Evolutionary conservation across 1,140 invertebrate species (phyloP).

Genomic region (Drosophila pandora): DNA sequence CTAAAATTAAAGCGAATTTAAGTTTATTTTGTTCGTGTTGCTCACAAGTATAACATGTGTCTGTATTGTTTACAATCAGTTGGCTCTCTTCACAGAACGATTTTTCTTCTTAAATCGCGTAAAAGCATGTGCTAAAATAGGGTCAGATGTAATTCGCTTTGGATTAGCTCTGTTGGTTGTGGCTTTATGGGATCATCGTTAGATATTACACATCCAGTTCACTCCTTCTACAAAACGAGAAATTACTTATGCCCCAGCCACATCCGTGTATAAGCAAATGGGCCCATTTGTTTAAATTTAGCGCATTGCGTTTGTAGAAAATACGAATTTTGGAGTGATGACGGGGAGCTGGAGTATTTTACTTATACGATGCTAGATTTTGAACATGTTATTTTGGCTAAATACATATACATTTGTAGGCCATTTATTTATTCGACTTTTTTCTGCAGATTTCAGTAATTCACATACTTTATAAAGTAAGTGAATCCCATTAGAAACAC

Average conservation of each 20-base stretch:
- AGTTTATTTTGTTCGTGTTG: conserved; percentile 34
- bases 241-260: not conserved
- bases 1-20: conserved; percentile 27
- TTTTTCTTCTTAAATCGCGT: conserved; percentile 18
- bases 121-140: conserved; percentile 27
- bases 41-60: conserved; percentile 15
- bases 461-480: no score
- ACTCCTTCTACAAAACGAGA: conserved; percentile 12
- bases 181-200: conserved; percentile 5
- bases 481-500: no score
- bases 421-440: no score
- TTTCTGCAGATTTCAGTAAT: no score
- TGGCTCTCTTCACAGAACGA: not conserved
- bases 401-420: not conserved
- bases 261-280: conserved; percentile 47
- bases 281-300: conserved; percentile 69
- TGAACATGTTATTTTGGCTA: not conserved
- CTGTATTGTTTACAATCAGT: conserved; percentile 37
- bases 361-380: conserved; percentile 8
- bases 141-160: conserved; percentile 18
- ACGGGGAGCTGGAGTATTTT: conserved; percentile 5
- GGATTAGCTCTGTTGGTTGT: not conserved
- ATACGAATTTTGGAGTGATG: conserved; percentile 37
- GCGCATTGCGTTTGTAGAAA: conserved; percentile 72
- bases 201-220: conserved; percentile 7